These are phyloP conservation scores for Euclidia mi DNA, from an alignment of 2,888 invertebrate species.

Conservation along the genomic window DNA sequence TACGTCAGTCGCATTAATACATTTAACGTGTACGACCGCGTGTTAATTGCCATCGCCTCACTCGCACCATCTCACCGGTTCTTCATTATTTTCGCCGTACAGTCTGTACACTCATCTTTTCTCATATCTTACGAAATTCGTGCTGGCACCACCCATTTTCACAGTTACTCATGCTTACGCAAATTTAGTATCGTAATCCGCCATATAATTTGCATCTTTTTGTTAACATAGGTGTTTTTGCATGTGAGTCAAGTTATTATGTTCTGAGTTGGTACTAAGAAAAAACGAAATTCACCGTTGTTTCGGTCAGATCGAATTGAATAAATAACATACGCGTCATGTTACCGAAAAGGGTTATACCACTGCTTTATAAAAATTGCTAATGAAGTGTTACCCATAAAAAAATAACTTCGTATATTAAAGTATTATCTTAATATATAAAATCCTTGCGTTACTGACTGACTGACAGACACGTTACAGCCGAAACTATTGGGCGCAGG, in stretches of 20 bases:
- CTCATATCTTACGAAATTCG: slow-evolving; percentile 1
- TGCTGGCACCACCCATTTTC: slow-evolving; percentile 9
- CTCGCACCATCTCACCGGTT: slow-evolving; percentile 58
- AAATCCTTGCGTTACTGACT: too few relatives aligned
- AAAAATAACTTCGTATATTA: background rate
- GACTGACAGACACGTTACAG: too few relatives aligned
- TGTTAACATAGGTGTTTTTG: slow-evolving; percentile 7
- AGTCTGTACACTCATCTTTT: background rate
- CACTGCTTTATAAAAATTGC: background rate
- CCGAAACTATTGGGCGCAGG: too few relatives aligned
- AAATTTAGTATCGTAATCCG: slow-evolving; percentile 11
- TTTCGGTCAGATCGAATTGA: too few relatives aligned
- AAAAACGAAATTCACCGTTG: too few relatives aligned
- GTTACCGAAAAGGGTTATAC: too few relatives aligned
- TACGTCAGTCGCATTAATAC: slow-evolving; percentile 75
- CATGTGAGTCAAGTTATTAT: background rate
- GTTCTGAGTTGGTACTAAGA: background rate
- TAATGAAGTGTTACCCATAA: slow-evolving; percentile 1
- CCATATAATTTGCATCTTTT: slow-evolving; percentile 11
- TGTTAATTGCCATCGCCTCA: slow-evolving; percentile 59
- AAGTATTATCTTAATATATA: too few relatives aligned
- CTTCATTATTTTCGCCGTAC: slow-evolving; percentile 1
- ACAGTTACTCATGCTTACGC: slow-evolving; percentile 14
- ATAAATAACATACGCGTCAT: background rate
- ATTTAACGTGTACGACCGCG: slow-evolving; percentile 56